These are phyloP conservation scores for Apus apus DNA, from an alignment of 2,113 vertebrate species.

Conservation along the genomic window DNA sequence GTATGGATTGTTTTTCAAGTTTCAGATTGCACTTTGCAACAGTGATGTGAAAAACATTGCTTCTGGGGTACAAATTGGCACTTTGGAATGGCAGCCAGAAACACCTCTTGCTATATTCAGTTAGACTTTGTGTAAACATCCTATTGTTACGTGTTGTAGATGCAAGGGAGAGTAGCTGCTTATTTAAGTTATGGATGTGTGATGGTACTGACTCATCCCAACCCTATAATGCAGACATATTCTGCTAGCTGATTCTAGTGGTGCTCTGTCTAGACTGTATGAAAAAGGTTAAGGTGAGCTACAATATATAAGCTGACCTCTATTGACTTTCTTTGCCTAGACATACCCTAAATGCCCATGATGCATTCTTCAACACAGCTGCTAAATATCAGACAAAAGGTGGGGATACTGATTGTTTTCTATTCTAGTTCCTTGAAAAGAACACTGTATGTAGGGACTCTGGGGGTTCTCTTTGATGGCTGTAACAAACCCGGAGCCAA, in stretches of 20 bases:
- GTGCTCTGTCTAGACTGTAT: conserved; percentile 62
- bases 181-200: not conserved
- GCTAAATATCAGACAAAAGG: conserved; percentile 70
- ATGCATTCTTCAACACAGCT: conserved; percentile 70
- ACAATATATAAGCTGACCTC: conserved; percentile 65
- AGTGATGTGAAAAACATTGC: not conserved
- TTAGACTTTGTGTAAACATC: not conserved
- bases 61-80: not conserved
- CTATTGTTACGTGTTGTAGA: fast-evolving
- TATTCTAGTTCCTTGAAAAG: conserved; percentile 65
- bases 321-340: conserved; percentile 71
- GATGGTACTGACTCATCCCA: not conserved
- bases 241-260: conserved; percentile 29
- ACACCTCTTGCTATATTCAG: not conserved
- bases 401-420: conserved; percentile 69
- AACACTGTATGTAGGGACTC: conserved; percentile 32
- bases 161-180: not conserved
- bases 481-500: conserved; percentile 43
- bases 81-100: not conserved
- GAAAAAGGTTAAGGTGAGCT: conserved; percentile 71
- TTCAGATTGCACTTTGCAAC: not conserved
- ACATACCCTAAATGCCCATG: conserved; percentile 70
- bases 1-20: not conserved
- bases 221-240: not conserved
- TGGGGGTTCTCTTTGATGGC: conserved; percentile 36